Conservation (phyloP, 1,140 invertebrate species). For the Drosophila nannoptera region DNA sequence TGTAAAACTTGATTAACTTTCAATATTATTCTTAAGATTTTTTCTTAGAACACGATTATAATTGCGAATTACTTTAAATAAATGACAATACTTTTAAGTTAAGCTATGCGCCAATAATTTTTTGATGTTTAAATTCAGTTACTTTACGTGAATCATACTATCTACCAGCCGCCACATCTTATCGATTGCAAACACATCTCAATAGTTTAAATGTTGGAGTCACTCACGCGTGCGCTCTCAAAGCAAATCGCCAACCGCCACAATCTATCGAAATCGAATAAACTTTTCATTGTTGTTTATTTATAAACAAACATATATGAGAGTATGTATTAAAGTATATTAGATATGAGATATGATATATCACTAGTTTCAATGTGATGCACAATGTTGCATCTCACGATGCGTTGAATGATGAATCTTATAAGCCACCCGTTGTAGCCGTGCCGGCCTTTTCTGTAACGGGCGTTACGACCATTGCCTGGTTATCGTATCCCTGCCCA, state of each 20-base stretch:
- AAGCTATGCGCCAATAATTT: neutral
- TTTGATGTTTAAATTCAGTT: neutral
- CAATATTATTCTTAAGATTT: conserved; percentile 45
- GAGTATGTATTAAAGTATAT: conserved; percentile 21
- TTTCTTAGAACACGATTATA: conserved; percentile 49
- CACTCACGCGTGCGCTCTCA: neutral
- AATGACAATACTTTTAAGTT: conserved; percentile 72
- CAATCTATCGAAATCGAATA: neutral
- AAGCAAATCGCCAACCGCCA: neutral
- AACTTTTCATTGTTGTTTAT: conserved; percentile 1
- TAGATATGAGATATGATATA: conserved; percentile 32
- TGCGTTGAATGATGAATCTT: conserved; percentile 16
- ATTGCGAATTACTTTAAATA: conserved; percentile 60
- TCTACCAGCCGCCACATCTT: conserved; percentile 22
- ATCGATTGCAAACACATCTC: conserved; percentile 3
- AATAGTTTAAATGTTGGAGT: neutral
- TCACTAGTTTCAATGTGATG: conserved; percentile 73
- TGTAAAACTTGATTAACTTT: conserved; percentile 26
- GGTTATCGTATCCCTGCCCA: conserved; percentile 67
- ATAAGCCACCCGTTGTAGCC: conserved; percentile 41
- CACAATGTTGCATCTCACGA: conserved; percentile 38
- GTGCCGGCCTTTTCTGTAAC: conserved; percentile 62
- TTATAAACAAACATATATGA: conserved; percentile 15
- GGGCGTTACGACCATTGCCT: conserved; percentile 73
- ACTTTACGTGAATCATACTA: neutral